Base-by-base conservation (phyloP, 1,140 invertebrate genomes). In the Radopholus similis region DNA sequence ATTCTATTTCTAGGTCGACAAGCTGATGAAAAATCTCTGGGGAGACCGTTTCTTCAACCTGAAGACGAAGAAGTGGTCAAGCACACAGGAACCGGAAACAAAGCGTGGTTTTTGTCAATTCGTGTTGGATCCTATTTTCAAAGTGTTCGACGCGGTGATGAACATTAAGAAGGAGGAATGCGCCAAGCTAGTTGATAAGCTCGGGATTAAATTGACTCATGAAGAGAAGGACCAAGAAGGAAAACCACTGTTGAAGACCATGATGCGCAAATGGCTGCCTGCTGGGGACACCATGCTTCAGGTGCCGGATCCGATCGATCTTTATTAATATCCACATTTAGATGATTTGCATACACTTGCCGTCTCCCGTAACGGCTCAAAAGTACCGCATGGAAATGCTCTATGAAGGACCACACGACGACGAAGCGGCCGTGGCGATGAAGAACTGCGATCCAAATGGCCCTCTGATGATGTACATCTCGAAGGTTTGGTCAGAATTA, bases 291-390 rank as follows among this genome's bases (percentile, higher is more conserved):
- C 95, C 83, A 86, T 99, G 76, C 91, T 99, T 88, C 93, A 97
- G 87, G 98, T 98, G n/a, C n/a, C n/a, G n/a, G n/a, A n/a, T n/a
- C 21, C 32, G 21, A 8, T 26, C 4, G 21, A 11, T 18, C 44
- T n/a, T 30, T 0, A 4, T n/a, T n/a, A n/a, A n/a, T 4, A 6
- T 30, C 37, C 32, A 15, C 9, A 15, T 64, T 28, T 15, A 97
- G 87, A 99, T 99, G 96, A 98, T 99, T 86, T 93, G 93, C 84
- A 96, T 99, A 83, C 95, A 99, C 84, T 86, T 99, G 82, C 96
- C 96, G 70, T 98, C 95, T 30, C 96, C 96, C 42, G 95, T 98
- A 30, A 92, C 92, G 66, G 95, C 96, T 69, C 96, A 99, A 85
- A 94, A 91, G 83, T 99, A 99, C 87, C 89, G 96, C 87, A 95